These are phyloP conservation scores for Coreius guichenoti DNA, from an alignment of 2,797 vertebrate species.

Conservation along the genomic window DNA sequence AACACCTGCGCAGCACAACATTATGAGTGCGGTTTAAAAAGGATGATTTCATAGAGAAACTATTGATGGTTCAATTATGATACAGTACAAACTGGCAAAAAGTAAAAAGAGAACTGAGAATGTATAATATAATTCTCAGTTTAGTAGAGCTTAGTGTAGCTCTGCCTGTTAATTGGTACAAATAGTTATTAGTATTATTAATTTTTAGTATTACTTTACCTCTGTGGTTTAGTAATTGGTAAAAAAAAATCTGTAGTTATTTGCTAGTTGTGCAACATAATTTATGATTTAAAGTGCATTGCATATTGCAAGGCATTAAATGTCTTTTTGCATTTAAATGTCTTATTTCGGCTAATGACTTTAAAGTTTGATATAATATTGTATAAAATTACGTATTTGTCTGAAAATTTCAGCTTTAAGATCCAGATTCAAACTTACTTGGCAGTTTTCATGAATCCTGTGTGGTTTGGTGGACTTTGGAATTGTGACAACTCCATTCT, in stretches of 20 bases:
- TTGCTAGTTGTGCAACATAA: not conserved
- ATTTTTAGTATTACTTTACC: not conserved
- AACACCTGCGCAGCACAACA: slow-evolving; percentile 72
- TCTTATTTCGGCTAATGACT: not conserved
- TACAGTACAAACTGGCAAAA: not conserved
- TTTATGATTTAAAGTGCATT: too few relatives aligned
- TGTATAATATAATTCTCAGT: not conserved
- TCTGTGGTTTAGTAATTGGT: not conserved
- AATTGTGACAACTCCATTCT: slow-evolving; percentile 85
- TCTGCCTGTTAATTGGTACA: not conserved
- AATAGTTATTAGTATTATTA: not conserved
- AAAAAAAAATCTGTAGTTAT: not conserved
- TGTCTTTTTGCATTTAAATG: not conserved
- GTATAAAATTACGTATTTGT: not conserved
- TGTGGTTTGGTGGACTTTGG: slow-evolving; percentile 83
- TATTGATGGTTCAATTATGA: not conserved
- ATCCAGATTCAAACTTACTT: slow-evolving; percentile 70
- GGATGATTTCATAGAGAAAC: slow-evolving; percentile 44
- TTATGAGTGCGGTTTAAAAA: not conserved
- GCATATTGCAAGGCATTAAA: too few relatives aligned
- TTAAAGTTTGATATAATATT: not conserved
- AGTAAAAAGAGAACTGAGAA: not conserved
- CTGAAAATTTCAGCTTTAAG: not conserved
- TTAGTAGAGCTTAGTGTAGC: not conserved
- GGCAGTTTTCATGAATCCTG: slow-evolving; percentile 81